These are phyloP conservation scores for Mongoloraphidia duomilia DNA, from an alignment of 2,888 invertebrate genomes.

Conservation along the genomic window DNA sequence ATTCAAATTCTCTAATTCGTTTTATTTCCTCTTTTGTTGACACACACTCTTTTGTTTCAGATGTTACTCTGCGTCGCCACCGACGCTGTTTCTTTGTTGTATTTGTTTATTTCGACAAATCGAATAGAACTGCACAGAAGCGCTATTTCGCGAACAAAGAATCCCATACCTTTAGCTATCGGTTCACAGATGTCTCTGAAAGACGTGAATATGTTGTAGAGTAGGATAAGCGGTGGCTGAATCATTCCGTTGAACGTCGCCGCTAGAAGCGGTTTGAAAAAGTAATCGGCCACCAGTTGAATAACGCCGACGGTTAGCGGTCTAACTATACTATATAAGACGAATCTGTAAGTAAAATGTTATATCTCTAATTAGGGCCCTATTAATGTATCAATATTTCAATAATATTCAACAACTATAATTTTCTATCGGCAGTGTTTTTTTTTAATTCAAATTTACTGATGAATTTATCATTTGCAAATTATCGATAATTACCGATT, in stretches of 20 bases:
- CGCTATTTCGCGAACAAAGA: conserved; percentile 33
- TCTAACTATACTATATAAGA: conserved; percentile 40
- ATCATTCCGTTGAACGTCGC: conserved; percentile 47
- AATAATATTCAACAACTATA: no score
- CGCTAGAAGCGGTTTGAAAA: conserved; percentile 48
- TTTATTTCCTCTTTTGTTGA: no score
- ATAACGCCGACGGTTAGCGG: conserved; percentile 44
- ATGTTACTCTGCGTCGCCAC: no score
- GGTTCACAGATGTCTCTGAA: conserved; percentile 46
- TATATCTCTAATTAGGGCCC: no score
- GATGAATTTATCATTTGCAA: no score
- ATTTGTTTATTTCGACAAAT: conserved; percentile 30
- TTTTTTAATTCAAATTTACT: no score
- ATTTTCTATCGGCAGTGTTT: no score
- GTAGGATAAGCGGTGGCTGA: conserved; percentile 51
- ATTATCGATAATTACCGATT: no score
- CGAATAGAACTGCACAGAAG: conserved; percentile 31
- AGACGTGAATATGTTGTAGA: conserved; percentile 45
- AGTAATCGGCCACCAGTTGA: conserved; percentile 50
- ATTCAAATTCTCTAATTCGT: no score
- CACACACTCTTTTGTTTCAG: no score
- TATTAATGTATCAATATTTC: no score
- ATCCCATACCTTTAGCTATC: conserved; percentile 39
- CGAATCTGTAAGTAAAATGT: conserved; percentile 27
- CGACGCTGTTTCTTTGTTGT: not conserved